Evolutionary conservation across 2,888 invertebrate genomes (phyloP).

Genomic region (Nephrotoma appendiculata): DNA sequence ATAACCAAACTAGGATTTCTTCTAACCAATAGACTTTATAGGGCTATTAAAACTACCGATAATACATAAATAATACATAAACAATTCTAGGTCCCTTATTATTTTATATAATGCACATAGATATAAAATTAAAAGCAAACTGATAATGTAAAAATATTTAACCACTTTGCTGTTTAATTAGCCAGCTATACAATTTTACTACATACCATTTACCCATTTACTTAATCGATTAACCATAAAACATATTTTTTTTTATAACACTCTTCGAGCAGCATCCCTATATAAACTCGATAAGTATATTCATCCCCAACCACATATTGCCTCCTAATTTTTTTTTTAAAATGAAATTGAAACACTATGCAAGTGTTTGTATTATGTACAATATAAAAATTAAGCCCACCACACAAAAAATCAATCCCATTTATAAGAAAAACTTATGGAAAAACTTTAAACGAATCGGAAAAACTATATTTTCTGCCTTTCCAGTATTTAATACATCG

Average conservation of each 20-base stretch:
- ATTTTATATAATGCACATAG: background rate
- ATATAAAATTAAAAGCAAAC: background rate
- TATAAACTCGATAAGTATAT: background rate
- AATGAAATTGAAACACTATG: background rate
- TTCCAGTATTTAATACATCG: background rate
- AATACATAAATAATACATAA: too few species aligned
- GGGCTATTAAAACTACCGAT: background rate
- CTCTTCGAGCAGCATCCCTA: background rate
- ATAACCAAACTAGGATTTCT: background rate
- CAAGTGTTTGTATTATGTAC: background rate
- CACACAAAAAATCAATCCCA: background rate
- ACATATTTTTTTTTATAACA: background rate
- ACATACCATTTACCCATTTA: background rate
- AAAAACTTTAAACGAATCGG: background rate
- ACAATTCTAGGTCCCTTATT: background rate
- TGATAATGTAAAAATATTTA: background rate
- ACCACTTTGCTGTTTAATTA: background rate
- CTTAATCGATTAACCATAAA: background rate
- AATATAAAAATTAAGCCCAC: background rate
- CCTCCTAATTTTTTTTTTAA: background rate
- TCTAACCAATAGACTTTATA: background rate
- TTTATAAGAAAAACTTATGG: background rate
- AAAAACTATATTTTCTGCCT: background rate
- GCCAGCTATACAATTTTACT: background rate
- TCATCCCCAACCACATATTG: background rate